phyloP scores from a whole-genome alignment of 2,113 vertebrate genomes.

The Eptesicus fuscus region DNA sequence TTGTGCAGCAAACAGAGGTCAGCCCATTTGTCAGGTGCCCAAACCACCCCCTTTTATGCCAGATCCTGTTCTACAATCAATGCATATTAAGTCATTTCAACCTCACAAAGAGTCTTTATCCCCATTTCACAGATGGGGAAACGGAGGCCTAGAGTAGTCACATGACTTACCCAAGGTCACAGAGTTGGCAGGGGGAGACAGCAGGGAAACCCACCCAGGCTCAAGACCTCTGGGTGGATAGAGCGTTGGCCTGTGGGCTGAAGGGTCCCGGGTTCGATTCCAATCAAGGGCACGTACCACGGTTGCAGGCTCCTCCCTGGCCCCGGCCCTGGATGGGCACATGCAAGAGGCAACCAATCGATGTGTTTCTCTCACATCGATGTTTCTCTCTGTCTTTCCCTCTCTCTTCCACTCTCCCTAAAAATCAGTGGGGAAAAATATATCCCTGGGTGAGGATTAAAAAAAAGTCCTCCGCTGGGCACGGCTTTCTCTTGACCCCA shows the following conservation, averaged over 20 bases:
- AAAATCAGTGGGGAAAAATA: no score
- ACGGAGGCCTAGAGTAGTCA: neutral
- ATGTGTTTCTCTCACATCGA: no score
- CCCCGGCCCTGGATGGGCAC: no score
- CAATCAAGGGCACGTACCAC: no score
- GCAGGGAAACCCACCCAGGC: neutral
- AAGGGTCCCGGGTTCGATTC: no score
- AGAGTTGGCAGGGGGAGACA: neutral
- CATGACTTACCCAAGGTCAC: neutral
- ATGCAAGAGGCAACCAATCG: no score
- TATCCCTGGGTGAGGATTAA: no score
- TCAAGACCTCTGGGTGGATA: neutral
- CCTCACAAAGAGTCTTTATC: neutral
- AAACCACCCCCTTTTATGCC: neutral
- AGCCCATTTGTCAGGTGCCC: neutral
- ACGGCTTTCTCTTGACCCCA: neutral
- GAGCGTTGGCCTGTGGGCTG: no score
- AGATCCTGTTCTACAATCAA: neutral
- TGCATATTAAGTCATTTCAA: neutral
- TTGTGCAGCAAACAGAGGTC: neutral
- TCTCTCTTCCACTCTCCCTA: no score
- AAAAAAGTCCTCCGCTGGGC: neutral
- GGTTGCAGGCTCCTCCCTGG: no score
- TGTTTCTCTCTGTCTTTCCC: no score
- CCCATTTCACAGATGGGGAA: neutral